These are phyloP conservation scores for Apis cerana DNA, from an alignment of 1,140 invertebrate species.

Conservation along the genomic window DNA sequence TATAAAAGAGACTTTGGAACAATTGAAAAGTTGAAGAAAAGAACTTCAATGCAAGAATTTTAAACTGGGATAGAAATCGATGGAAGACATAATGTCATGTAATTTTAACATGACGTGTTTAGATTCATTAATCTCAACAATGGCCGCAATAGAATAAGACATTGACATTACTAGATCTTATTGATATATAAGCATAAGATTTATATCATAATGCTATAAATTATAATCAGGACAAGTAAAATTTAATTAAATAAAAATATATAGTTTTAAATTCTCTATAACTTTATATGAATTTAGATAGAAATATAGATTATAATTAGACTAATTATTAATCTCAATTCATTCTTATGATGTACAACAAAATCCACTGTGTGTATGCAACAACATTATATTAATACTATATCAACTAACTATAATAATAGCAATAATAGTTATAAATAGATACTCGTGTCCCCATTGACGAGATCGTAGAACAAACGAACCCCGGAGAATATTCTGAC, in stretches of 20 bases:
- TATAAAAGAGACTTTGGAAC: no score
- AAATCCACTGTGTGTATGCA: not conserved
- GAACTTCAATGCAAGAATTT: no score
- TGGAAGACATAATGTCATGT: not conserved
- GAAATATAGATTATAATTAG: not conserved
- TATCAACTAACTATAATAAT: conserved; percentile 1
- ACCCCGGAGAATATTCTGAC: not conserved
- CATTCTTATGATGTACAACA: no score
- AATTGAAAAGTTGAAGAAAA: no score
- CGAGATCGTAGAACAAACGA: conserved; percentile 46
- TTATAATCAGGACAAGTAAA: no score
- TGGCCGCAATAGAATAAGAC: no score
- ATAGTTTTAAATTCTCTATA: no score
- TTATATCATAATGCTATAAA: no score
- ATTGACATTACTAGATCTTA: no score
- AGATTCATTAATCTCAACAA: not conserved
- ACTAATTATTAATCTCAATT: not conserved
- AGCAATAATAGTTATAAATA: conserved; percentile 19
- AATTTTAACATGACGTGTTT: not conserved
- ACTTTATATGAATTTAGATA: no score
- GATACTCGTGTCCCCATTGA: conserved; percentile 42
- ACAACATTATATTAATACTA: not conserved
- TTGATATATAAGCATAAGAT: no score
- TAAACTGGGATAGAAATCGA: not conserved
- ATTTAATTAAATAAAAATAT: no score